Base-by-base conservation (phyloP, 2,888 invertebrate genomes). In the Xylota sylvarum region DNA sequence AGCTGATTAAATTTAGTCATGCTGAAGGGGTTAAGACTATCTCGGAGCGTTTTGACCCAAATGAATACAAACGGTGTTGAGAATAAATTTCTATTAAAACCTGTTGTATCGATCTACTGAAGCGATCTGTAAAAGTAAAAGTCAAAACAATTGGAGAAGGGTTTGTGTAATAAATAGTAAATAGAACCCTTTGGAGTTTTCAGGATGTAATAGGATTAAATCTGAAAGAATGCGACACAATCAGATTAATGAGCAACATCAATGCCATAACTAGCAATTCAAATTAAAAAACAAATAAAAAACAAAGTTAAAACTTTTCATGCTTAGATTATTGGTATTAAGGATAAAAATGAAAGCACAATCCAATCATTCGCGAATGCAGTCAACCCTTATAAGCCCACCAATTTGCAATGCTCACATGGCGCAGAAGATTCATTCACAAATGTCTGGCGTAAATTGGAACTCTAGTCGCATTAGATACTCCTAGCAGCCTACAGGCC, bases 401-500 rank as follows among this genome's bases (percentile, higher is more conserved):
- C 74, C 84, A 85, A 86, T 86, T 86, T 77, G 67, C 80, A 67
- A 77, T 81, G 77, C 81, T 81, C 72, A 77, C 72, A 81, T 77
- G 81, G 65, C 72, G 65, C 72, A 58, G 60, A 77, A 77, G 60
- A 76, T 80, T 55, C 74, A 70, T 80, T 85, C 80, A 58, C 58
- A 74, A 67, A 70, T 76, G 74, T 46, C 70, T 43, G 64, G 56
- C 73, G 46, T 76, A 78, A 85, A 85, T 80, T 80, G 80, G 50
- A 43, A 67, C 73, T 55, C 23, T 7, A 69, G 30, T 76, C 58
- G 65, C 72, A 80, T 76, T 80, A n/a, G n/a, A n/a, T n/a, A 77
- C 23, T 70, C 60, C 46, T 65, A 30, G 30, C 72, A 73, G 60
- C 52, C 60, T 62, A 43, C 52, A 19, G 55, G 17, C 69, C 48